Percentiles rank a stretch among this genome's conserved stretches.
These are phyloP conservation scores for Geococcyx californianus DNA, from an alignment of 2,113 vertebrate genomes.

Conservation along the genomic window DNA sequence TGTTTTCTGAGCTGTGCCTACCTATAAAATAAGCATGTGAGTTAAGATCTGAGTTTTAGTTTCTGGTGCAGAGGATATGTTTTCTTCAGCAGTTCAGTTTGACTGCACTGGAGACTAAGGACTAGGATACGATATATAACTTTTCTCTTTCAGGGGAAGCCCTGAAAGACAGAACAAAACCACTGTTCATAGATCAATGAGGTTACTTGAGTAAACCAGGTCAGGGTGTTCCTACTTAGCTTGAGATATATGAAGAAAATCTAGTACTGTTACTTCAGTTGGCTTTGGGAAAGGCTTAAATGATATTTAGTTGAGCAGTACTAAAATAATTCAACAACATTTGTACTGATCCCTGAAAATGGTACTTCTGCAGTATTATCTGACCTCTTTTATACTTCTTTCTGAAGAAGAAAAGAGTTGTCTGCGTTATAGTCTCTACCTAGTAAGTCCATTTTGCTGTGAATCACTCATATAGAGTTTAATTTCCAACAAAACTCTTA, in stretches of 20 bases:
- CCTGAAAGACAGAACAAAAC: neutral
- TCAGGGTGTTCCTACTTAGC: neutral
- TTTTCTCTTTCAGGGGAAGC: neutral
- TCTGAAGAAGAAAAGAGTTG: neutral
- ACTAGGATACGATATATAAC: neutral
- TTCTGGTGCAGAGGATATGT: neutral
- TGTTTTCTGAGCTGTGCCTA: neutral
- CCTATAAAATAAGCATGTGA: neutral
- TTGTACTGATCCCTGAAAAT: neutral
- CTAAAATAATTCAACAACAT: neutral
- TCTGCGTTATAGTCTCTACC: neutral
- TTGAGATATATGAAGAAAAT: neutral
- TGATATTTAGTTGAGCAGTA: neutral
- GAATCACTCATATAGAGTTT: neutral
- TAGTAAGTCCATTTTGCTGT: neutral
- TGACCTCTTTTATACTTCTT: neutral
- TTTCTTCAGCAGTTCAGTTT: neutral
- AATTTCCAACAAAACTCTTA: neutral
- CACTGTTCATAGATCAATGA: neutral
- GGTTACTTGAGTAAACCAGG: neutral
- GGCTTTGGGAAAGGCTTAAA: neutral
- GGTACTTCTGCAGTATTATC: neutral
- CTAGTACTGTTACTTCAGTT: neutral
- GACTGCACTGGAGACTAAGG: neutral
- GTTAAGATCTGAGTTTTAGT: neutral